A percentile compares a stretch with the other conserved stretches of the same genome.
These are phyloP conservation scores for Napeogenes sylphis DNA, from an alignment of 2,888 invertebrate species.

Conservation along the genomic window DNA sequence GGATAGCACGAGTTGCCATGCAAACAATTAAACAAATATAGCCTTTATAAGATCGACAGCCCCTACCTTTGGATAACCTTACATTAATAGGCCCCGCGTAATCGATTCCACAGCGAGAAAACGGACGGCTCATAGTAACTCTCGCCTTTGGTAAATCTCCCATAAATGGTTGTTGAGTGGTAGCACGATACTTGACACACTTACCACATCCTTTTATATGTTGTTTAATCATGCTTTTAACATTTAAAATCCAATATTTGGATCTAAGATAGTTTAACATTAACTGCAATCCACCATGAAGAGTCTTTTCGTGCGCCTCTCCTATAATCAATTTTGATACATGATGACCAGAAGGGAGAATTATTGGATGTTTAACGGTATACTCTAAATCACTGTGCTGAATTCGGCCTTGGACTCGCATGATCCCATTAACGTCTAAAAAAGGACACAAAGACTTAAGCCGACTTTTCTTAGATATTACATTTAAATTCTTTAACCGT, in stretches of 20 bases:
- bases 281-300: slow-evolving; percentile 36
- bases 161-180: slow-evolving; percentile 25
- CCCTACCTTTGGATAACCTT: slow-evolving; percentile 19
- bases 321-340: slow-evolving; percentile 25
- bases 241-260: slow-evolving; percentile 32
- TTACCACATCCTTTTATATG: slow-evolving; percentile 21
- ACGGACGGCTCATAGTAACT: slow-evolving; percentile 17
- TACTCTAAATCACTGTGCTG: slow-evolving; percentile 18
- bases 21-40: slow-evolving; percentile 20
- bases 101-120: slow-evolving; percentile 20
- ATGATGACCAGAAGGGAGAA: slow-evolving; percentile 25
- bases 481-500: too few species aligned
- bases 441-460: slow-evolving; percentile 20
- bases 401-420: slow-evolving; percentile 35
- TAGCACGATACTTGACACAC: neutral
- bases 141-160: slow-evolving; percentile 24
- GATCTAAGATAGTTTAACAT: slow-evolving; percentile 30
- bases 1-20: slow-evolving; percentile 27
- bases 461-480: too few species aligned
- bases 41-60: slow-evolving; percentile 11
- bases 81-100: slow-evolving; percentile 25
- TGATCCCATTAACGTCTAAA: slow-evolving; percentile 27
- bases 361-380: slow-evolving; percentile 33
- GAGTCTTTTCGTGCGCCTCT: slow-evolving; percentile 26
- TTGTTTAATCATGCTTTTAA: slow-evolving; percentile 16